Evolutionary conservation across 1,140 invertebrate species (phyloP), one percentile per base, ranked within the genome.

Genomic region (Diprion similis): DNA sequence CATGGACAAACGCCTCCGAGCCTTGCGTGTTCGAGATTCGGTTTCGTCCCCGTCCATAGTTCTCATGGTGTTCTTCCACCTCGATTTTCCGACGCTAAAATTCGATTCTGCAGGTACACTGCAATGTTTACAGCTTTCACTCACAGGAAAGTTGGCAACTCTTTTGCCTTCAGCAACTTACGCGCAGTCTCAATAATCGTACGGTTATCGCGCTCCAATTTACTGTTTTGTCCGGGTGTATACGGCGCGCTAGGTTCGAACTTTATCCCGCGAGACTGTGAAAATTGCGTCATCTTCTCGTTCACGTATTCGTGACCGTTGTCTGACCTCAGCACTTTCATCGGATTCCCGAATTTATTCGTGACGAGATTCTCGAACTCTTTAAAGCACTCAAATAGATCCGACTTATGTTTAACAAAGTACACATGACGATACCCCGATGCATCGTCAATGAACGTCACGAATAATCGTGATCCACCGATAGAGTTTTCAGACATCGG

Each of bases 71-170:
- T 75, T 11, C n/a, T 24, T 1, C 24, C 66, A 37, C 13, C 18
- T n/a, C 17, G n/a, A n/a, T n/a, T n/a, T n/a, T n/a, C 19, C 15
- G 71, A 10, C 3, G 46, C 51, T 4, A 48, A 24, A 46, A 46
- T 19, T 82, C 78, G 66, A 69, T 86, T 85, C 46, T 77, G 75
- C 10, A 83, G 71, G 70, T 85, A 81, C 10, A 73, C 75, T 0
- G 83, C 83, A 9, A 83, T 88, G 66, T 78, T 75, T 0, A 86
- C 75, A n/a, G 87, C 86, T 82, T 90, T 86, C 77, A n/a, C n/a
- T n/a, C n/a, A n/a, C n/a, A n/a, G n/a, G n/a, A 75, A 47, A 89
- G 70, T 18, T 83, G 71, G 46, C 80, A 73, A 24, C 77, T 74
- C 46, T 77, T 48, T 10, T 88, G 51, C 84, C 88, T 83, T 45